phyloP scores from a whole-genome alignment of 2,888 invertebrate genomes.

The Synanthedon vespiformis region DNA sequence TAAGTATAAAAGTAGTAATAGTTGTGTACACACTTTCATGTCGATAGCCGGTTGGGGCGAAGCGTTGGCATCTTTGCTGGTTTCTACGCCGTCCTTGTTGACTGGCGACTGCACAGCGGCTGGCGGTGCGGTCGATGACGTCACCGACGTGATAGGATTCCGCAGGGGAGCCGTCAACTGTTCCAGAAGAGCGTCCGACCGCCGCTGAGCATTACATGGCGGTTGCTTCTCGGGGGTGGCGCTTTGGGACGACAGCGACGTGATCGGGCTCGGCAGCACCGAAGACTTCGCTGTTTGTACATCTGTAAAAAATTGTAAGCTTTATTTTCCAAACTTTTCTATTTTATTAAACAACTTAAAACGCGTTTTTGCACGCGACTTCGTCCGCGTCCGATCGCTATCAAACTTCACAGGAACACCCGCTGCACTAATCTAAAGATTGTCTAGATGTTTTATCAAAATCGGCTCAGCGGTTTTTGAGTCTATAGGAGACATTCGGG shows the following conservation, averaged over 20 bases:
- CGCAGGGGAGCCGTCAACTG: conserved; percentile 54
- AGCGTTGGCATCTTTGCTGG: conserved; percentile 37
- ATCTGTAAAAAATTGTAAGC: background rate
- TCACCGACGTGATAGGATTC: conserved; percentile 36
- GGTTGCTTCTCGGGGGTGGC: conserved; percentile 46
- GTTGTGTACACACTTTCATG: conserved; percentile 42
- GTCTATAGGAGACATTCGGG: too few relatives aligned
- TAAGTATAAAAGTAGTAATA: background rate
- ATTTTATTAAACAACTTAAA: too few relatives aligned
- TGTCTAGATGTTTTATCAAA: too few relatives aligned
- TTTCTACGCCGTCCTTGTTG: conserved; percentile 50
- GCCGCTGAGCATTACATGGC: conserved; percentile 48
- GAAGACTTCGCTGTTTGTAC: conserved; percentile 37
- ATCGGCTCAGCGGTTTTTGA: too few relatives aligned
- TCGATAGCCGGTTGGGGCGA: conserved; percentile 44
- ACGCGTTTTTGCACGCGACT: too few relatives aligned
- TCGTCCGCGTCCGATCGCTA: too few relatives aligned
- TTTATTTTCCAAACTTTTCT: too few relatives aligned
- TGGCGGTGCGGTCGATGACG: conserved; percentile 23
- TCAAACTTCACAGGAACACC: too few relatives aligned
- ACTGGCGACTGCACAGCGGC: conserved; percentile 34
- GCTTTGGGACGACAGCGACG: conserved; percentile 49
- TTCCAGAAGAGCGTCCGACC: conserved; percentile 57
- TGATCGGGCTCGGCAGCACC: conserved; percentile 50
- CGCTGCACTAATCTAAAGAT: too few relatives aligned